phyloP scores from a whole-genome alignment of 1,140 invertebrate species.

The Papilio xuthus region DNA sequence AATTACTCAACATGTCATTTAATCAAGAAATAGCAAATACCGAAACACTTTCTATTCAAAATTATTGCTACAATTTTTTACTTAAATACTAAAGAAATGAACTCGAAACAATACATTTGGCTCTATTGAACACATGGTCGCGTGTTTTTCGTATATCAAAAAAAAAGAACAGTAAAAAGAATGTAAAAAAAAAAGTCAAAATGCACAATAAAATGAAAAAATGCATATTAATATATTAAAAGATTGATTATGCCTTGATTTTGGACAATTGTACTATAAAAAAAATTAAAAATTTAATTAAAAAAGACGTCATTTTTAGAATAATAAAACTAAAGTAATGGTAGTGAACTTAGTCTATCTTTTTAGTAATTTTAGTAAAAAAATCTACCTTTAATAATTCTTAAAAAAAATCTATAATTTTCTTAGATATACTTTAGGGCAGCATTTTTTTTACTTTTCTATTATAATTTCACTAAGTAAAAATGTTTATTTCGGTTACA shows the following conservation, averaged over 20 bases:
- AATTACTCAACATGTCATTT: background rate
- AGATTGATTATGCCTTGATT: slow-evolving; percentile 8
- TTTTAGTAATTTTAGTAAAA: too few species aligned
- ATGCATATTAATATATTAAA: background rate
- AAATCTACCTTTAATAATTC: too few species aligned
- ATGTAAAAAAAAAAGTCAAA: background rate
- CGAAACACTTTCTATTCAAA: background rate
- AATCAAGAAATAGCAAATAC: background rate
- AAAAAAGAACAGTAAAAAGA: background rate
- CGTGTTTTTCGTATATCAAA: background rate
- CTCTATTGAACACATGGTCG: slow-evolving; percentile 41
- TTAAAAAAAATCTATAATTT: too few species aligned
- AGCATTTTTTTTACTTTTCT: background rate
- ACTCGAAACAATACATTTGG: slow-evolving; percentile 32
- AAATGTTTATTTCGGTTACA: background rate
- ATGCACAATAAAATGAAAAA: background rate
- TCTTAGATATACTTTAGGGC: too few species aligned
- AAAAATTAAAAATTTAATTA: background rate
- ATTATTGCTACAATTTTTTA: background rate
- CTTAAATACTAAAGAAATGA: slow-evolving; percentile 11
- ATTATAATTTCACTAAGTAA: background rate
- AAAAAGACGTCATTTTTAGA: background rate
- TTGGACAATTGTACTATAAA: slow-evolving; percentile 13
- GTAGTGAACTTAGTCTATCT: background rate
- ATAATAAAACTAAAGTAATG: background rate